Conservation (phyloP, 2,888 invertebrate species). For the Labia minor region DNA sequence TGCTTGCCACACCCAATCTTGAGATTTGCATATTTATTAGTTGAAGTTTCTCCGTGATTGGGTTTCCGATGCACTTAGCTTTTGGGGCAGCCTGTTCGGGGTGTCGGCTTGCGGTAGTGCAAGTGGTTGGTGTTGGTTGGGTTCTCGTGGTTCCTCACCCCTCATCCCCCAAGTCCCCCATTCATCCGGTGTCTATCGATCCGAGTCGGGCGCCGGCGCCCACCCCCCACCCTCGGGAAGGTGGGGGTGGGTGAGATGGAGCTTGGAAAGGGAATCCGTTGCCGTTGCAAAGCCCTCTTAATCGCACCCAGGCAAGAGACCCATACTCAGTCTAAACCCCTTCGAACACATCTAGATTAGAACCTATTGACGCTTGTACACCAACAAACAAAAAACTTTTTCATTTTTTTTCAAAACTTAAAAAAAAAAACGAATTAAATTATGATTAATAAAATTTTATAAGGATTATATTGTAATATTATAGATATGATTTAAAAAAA, state of each 20-base stretch:
- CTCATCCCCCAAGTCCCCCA: not conserved
- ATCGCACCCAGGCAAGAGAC: not conserved
- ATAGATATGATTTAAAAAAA: too few relatives aligned
- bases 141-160: not conserved
- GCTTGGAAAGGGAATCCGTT: not conserved
- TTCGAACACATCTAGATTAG: constrained; percentile 4
- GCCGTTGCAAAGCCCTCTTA: constrained; percentile 13
- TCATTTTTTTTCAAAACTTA: not conserved
- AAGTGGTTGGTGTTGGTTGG: constrained; percentile 1
- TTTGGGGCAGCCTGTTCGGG: not conserved
- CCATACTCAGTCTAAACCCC: not conserved
- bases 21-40: too few relatives aligned
- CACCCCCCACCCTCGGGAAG: too few relatives aligned
- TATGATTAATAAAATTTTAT: too few relatives aligned
- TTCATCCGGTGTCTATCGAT: constrained; percentile 8
- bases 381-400: not conserved
- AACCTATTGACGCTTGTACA: not conserved
- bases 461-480: too few relatives aligned
- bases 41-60: too few relatives aligned
- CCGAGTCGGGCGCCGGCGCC: constrained; percentile 13
- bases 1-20: too few relatives aligned
- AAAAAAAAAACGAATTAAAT: too few relatives aligned
- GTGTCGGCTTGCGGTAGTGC: not conserved
- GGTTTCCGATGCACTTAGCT: too few relatives aligned
- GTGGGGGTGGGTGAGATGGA: not conserved